Conservation (phyloP, 2,888 invertebrate species). For the Gryllus longicercus region DNA sequence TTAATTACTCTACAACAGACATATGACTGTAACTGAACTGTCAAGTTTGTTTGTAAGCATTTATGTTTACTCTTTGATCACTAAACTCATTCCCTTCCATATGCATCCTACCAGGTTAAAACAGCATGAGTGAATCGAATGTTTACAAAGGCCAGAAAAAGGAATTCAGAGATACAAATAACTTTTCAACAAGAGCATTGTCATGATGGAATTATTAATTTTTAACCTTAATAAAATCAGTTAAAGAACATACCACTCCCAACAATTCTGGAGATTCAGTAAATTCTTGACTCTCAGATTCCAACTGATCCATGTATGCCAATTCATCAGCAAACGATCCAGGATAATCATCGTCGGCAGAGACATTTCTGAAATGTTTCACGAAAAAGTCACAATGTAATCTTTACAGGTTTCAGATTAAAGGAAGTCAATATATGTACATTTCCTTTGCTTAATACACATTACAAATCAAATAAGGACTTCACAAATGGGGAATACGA, state of each 20-base stretch:
- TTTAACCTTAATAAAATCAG: too few relatives aligned
- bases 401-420: background rate
- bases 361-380: background rate
- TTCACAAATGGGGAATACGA: too few relatives aligned
- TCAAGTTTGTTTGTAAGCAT: background rate
- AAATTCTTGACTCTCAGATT: conserved; percentile 41
- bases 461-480: too few relatives aligned
- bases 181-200: too few relatives aligned
- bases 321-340: conserved; percentile 67
- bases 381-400: background rate
- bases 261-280: conserved; percentile 18
- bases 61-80: background rate
- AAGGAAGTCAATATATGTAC: too few relatives aligned
- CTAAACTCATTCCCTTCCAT: background rate
- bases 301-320: conserved; percentile 60
- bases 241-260: conserved; percentile 26
- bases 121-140: too few relatives aligned
- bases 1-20: too few relatives aligned
- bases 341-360: conserved; percentile 58
- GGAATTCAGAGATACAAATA: too few relatives aligned
- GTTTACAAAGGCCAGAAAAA: too few relatives aligned
- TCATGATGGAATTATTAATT: too few relatives aligned
- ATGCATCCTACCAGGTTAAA: background rate
- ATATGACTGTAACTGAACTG: too few relatives aligned
- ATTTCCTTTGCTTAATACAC: too few relatives aligned